These are phyloP conservation scores for Galbula dea DNA, from an alignment of 2,113 vertebrate genomes.

Conservation along the genomic window DNA sequence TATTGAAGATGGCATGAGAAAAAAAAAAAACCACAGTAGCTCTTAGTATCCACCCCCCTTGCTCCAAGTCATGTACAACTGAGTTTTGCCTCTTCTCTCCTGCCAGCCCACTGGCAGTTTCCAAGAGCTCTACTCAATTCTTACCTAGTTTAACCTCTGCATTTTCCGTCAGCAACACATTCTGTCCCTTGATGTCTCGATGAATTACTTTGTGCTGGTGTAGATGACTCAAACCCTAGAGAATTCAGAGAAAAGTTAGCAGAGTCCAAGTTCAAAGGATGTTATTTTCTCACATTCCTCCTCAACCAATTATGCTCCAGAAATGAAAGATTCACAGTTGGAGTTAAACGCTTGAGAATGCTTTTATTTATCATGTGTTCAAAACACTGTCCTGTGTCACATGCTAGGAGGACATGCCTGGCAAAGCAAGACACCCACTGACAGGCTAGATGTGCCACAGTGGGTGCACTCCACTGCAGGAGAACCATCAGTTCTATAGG, in stretches of 20 bases:
- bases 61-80: neutral
- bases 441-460: neutral
- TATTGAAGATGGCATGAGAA: neutral
- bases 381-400: neutral
- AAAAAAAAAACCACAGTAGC: neutral
- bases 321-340: slow-evolving; percentile 33
- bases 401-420: neutral
- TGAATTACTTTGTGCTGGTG: slow-evolving; percentile 99
- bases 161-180: slow-evolving; percentile 95
- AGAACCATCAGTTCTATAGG: neutral
- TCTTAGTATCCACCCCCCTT: neutral
- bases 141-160: slow-evolving; percentile 98
- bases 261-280: slow-evolving; percentile 20
- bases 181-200: slow-evolving; percentile 97
- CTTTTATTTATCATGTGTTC: neutral
- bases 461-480: neutral
- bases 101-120: neutral
- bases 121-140: slow-evolving; percentile 24
- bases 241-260: slow-evolving; percentile 48
- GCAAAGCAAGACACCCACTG: neutral
- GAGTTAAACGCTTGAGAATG: neutral
- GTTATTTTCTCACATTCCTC: slow-evolving; percentile 42
- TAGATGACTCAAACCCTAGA: slow-evolving; percentile 95
- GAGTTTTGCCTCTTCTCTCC: neutral
- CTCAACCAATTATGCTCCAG: neutral